These are phyloP conservation scores for Actias luna DNA, from an alignment of 2,888 invertebrate genomes.

Conservation along the genomic window DNA sequence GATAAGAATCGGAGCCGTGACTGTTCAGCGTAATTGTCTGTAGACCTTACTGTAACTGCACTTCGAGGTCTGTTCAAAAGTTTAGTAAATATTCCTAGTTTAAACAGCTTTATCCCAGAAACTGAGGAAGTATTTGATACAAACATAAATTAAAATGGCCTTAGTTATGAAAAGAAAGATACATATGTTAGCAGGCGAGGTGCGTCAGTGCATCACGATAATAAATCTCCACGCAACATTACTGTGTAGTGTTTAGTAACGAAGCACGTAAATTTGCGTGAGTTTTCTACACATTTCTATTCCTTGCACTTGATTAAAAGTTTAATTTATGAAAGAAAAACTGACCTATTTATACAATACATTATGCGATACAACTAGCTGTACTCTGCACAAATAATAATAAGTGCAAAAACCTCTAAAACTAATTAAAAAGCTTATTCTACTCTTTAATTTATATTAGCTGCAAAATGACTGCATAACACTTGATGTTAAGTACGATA, in stretches of 20 bases:
- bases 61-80: neutral
- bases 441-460: no score
- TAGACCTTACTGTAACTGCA: no score
- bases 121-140: neutral
- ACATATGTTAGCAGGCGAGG: neutral
- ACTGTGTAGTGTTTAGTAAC: conserved; percentile 22
- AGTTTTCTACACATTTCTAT: conserved; percentile 26
- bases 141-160: neutral
- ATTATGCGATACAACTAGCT: neutral
- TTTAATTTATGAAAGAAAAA: neutral
- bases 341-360: neutral
- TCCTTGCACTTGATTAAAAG: conserved; percentile 5
- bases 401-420: neutral
- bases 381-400: neutral
- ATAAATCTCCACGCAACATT: conserved; percentile 25
- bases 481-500: no score
- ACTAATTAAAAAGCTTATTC: neutral
- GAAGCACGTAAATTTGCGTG: conserved; percentile 26
- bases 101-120: neutral
- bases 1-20: neutral
- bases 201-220: conserved; percentile 14
- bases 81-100: neutral
- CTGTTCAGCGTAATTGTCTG: neutral
- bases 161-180: conserved; percentile 3
- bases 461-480: no score